These are phyloP conservation scores for Antedon mediterranea DNA, from an alignment of 53 echinoderm and acorn worm genomes.

Conservation along the genomic window DNA sequence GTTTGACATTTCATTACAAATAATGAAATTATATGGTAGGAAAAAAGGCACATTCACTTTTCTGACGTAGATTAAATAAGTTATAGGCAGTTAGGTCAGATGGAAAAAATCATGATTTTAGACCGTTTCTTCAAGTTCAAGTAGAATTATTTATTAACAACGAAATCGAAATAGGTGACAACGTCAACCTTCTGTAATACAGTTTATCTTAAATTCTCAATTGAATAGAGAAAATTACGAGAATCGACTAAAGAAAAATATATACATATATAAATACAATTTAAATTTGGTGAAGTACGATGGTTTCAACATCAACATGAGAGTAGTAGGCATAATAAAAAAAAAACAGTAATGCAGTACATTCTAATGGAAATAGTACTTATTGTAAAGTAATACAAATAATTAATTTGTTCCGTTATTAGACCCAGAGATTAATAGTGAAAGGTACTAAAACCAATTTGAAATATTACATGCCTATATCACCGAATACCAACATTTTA, in stretches of 20 bases:
- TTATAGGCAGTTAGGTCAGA: background rate
- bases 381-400: too few relatives aligned
- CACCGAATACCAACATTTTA: background rate
- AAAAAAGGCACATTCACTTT: background rate
- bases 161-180: background rate
- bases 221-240: too few relatives aligned
- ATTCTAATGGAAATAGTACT: too few relatives aligned
- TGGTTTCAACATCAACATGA: too few relatives aligned
- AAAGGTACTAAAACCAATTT: background rate
- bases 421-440: background rate
- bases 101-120: too few relatives aligned
- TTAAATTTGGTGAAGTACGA: too few relatives aligned
- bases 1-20: background rate
- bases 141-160: background rate
- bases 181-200: background rate
- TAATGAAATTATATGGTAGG: background rate
- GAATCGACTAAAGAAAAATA: too few relatives aligned
- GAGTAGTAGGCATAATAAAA: too few relatives aligned
- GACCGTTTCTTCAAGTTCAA: too few relatives aligned
- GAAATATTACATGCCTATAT: background rate
- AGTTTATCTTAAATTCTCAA: too few relatives aligned
- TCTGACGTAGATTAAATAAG: background rate
- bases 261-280: too few relatives aligned
- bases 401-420: background rate
- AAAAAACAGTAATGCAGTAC: too few relatives aligned